These are phyloP conservation scores for Conus betulinus DNA, from an alignment of 1,140 invertebrate genomes.

Conservation along the genomic window DNA sequence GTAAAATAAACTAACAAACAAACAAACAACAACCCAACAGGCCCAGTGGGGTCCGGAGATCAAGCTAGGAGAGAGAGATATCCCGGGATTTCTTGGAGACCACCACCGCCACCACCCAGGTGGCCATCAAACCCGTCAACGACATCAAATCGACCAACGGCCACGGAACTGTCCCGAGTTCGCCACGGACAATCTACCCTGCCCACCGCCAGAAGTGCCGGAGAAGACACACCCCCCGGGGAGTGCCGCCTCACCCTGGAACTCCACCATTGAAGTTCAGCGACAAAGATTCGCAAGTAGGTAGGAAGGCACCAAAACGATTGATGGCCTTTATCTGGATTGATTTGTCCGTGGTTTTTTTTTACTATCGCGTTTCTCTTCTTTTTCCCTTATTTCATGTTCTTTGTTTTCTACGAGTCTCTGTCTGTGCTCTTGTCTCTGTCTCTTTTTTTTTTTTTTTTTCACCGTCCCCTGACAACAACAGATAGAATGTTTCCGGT, in stretches of 20 bases:
- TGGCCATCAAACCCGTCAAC: conserved; percentile 88
- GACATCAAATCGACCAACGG: conserved; percentile 75
- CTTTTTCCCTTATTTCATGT: too few species aligned
- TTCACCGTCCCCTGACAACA: too few species aligned
- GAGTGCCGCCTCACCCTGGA: conserved; percentile 92
- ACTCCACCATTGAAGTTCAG: conserved; percentile 87
- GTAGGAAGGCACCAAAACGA: background rate
- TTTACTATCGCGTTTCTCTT: too few species aligned
- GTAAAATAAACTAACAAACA: too few species aligned
- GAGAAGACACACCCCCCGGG: conserved; percentile 77
- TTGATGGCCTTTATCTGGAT: too few species aligned
- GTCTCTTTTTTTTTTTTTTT: too few species aligned
- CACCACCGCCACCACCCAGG: conserved; percentile 87
- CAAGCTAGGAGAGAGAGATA: background rate
- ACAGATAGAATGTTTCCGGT: too few species aligned
- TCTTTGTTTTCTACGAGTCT: too few species aligned
- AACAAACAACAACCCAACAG: conserved; percentile 17
- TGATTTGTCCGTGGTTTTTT: too few species aligned
- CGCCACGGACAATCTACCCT: conserved; percentile 79
- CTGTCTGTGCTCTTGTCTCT: too few species aligned
- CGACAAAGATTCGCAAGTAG: conserved; percentile 46
- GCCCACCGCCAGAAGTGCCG: conserved; percentile 90
- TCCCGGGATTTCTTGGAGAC: conserved; percentile 78
- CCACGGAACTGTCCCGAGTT: conserved; percentile 61
- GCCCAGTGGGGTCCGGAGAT: conserved; percentile 36